These are phyloP conservation scores for Petrocephalus zakoni DNA, from an alignment of 2,113 vertebrate genomes.

Conservation along the genomic window DNA sequence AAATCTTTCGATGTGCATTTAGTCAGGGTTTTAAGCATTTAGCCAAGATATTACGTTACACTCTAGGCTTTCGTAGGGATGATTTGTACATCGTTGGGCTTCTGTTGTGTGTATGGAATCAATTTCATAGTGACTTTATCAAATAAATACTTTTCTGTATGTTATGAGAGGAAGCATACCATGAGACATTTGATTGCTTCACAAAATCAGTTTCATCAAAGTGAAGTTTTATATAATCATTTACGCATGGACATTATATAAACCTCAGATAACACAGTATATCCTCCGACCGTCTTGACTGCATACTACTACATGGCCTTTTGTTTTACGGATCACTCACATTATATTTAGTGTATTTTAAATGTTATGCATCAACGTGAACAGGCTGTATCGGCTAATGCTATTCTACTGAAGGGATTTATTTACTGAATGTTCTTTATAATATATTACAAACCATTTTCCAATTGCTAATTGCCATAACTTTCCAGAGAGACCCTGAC, in stretches of 20 bases:
- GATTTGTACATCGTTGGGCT: background rate
- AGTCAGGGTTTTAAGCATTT: conserved; percentile 29
- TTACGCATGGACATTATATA: background rate
- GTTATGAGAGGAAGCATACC: background rate
- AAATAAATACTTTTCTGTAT: background rate
- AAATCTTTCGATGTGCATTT: conserved; percentile 48
- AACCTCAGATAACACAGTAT: background rate
- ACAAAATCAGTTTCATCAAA: background rate
- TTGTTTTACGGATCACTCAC: background rate
- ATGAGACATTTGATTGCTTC: background rate
- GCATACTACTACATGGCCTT: background rate
- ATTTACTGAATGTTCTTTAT: background rate
- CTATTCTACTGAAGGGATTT: background rate
- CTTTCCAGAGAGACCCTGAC: background rate
- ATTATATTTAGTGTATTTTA: background rate
- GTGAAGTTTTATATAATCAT: background rate
- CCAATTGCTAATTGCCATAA: conserved; percentile 3
- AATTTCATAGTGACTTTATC: background rate
- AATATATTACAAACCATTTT: background rate
- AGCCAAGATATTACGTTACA: background rate
- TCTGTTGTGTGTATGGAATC: background rate
- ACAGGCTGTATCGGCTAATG: background rate
- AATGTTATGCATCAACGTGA: background rate
- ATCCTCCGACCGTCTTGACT: background rate
- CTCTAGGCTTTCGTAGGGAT: background rate